Evolutionary conservation across 2,113 vertebrate species (phyloP).

Genomic region (Malurus elegans): DNA sequence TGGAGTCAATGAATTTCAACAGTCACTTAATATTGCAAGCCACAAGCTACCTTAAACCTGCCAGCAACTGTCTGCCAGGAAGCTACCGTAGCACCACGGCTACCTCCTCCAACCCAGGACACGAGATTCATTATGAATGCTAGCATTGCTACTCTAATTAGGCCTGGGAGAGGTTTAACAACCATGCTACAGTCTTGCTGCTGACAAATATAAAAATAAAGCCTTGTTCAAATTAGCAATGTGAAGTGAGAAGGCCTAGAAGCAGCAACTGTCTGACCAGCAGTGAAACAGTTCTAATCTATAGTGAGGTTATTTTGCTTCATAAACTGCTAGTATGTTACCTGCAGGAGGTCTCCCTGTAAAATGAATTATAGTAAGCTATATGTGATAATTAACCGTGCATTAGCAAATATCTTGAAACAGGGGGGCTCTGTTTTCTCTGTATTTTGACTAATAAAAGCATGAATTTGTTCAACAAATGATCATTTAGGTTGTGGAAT

Average conservation of each 20-base stretch:
- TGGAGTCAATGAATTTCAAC: slow-evolving; percentile 86
- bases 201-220: slow-evolving; percentile 93
- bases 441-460: slow-evolving; percentile 85
- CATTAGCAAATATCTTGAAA: slow-evolving; percentile 87
- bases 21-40: slow-evolving; percentile 85
- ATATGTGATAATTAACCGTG: slow-evolving; percentile 88
- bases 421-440: slow-evolving; percentile 83
- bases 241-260: slow-evolving; percentile 84
- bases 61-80: slow-evolving; percentile 83
- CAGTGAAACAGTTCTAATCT: slow-evolving; percentile 81
- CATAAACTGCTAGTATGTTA: slow-evolving; percentile 84
- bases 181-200: slow-evolving; percentile 87
- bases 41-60: slow-evolving; percentile 82
- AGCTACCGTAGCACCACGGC: slow-evolving; percentile 77
- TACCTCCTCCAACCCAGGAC: slow-evolving; percentile 78
- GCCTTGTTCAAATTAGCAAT: slow-evolving; percentile 93
- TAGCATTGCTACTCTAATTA: slow-evolving; percentile 90
- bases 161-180: slow-evolving; percentile 90
- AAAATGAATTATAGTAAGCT: slow-evolving; percentile 88
- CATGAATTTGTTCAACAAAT: slow-evolving; percentile 89
- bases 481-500: slow-evolving; percentile 84
- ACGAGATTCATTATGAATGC: slow-evolving; percentile 87
- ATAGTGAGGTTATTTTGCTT: slow-evolving; percentile 87
- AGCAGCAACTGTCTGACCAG: slow-evolving; percentile 84
- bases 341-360: slow-evolving; percentile 83